Base-by-base conservation (phyloP, 2,113 vertebrate species). In the Pteronura brasiliensis region DNA sequence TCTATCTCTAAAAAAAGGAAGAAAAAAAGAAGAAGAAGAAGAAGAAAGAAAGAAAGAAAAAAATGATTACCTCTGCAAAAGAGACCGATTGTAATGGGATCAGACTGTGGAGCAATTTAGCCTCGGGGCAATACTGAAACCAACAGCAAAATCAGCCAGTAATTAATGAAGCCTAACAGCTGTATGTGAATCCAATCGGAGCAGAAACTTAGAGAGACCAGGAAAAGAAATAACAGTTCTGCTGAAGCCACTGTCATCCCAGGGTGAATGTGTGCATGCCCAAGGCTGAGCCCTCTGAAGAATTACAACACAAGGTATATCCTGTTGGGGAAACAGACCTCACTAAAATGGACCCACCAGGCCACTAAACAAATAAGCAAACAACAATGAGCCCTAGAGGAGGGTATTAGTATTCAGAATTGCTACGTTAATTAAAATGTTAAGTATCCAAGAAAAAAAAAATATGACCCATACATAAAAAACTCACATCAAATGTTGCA, bases 81-180 rank as follows among this genome's bases (percentile, higher is more conserved):
- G 61, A 74, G 80, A 80, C 7, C 86, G 36, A 71, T 67, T 80
- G 2, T 87, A 71, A 80, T 91, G 72, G 42, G 13, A 80, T 80
- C 52, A 92, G 94, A 86, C 88, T 49, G 39, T 59, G 44, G 88
- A 80, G 42, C 27, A 80, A 71, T 86, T 71, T 86, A 83, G 88
- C 61, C 72, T 86, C 52, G 80, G 72, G 39, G 61, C 72, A 91
- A 42, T 34, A 91, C 4, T 71, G 81, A 95, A 86, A 95, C 49
- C 81, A 88, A 69, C 36, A 71, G 88, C 25, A 80, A 86, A 79
- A 61, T 80, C 82, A 80, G n/a, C 57, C n/a, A 77, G 71, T 86
- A 74, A 77, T 93, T 85, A 93, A 85, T 76, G 44, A 76, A 76
- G 65, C 89, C 72, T 71, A 95, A 86, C 25, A 86, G 81, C 6